Conservation (phyloP, 2,113 vertebrate species). For the Pelodiscus sinensis region DNA sequence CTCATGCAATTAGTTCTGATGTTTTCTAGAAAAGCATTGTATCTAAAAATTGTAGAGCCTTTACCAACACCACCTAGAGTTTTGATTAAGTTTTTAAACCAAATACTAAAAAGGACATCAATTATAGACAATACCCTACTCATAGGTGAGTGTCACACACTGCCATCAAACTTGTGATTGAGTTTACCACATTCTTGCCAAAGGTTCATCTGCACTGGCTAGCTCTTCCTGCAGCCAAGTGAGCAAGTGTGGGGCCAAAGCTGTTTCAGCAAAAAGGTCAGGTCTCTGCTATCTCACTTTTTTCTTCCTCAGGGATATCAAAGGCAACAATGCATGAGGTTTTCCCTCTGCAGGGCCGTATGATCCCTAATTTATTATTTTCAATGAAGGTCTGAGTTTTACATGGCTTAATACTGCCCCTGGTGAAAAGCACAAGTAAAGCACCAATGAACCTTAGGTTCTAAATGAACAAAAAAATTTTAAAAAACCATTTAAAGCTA, state of each 20-base stretch:
- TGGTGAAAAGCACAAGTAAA: not conserved
- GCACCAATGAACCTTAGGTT: not conserved
- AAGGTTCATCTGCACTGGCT: not conserved
- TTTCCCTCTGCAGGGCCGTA: not conserved
- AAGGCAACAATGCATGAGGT: not conserved
- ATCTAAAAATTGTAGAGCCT: not conserved
- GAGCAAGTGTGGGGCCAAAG: not conserved
- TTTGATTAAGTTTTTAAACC: not conserved
- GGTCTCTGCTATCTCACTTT: not conserved
- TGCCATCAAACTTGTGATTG: not conserved
- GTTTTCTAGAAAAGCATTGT: too few relatives aligned
- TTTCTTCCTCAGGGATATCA: not conserved
- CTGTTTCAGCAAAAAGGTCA: too few relatives aligned
- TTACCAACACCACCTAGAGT: not conserved
- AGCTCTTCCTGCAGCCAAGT: not conserved
- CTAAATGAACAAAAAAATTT: not conserved
- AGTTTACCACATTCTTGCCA: not conserved
- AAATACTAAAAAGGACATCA: not conserved
- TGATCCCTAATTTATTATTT: not conserved
- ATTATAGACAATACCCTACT: not conserved
- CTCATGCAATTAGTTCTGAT: not conserved
- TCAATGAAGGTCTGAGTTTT: not conserved
- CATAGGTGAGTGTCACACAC: not conserved
- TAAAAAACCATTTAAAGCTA: not conserved
- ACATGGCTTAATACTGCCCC: not conserved